Conservation (phyloP, 2,888 invertebrate species). For the Nudaria mundana region DNA sequence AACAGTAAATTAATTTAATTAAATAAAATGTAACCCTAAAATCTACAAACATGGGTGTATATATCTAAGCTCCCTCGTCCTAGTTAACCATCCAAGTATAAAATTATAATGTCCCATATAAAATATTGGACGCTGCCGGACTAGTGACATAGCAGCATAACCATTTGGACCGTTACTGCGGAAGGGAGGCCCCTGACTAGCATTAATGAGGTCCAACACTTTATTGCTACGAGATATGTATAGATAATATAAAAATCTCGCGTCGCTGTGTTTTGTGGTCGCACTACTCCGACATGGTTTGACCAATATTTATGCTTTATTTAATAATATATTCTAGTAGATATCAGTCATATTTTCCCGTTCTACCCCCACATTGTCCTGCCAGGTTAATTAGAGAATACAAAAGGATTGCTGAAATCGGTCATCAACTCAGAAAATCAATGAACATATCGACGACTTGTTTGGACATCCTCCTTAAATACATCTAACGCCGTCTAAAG, state of each 20-base stretch:
- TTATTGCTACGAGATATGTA: constrained; percentile 22
- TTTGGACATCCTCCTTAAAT: too few relatives aligned
- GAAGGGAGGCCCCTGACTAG: constrained; percentile 66
- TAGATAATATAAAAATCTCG: constrained; percentile 2
- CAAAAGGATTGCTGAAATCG: too few relatives aligned
- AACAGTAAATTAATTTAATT: not conserved
- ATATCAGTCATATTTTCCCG: too few relatives aligned
- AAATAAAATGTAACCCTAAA: not conserved
- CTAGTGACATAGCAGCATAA: constrained; percentile 41
- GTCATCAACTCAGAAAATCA: too few relatives aligned
- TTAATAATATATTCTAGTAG: too few relatives aligned
- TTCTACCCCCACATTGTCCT: too few relatives aligned
- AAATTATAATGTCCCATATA: constrained; percentile 24
- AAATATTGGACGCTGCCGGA: constrained; percentile 37
- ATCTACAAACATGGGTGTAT: too few relatives aligned
- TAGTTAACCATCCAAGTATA: constrained; percentile 23
- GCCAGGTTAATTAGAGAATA: too few relatives aligned
- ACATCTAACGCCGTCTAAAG: too few relatives aligned
- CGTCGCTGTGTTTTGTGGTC: constrained; percentile 4
- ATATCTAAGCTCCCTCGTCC: constrained; percentile 11
- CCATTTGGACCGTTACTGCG: constrained; percentile 61
- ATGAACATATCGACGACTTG: too few relatives aligned
- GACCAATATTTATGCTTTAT: too few relatives aligned
- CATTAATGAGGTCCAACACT: constrained; percentile 54
- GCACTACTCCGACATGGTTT: too few relatives aligned